These are phyloP conservation scores for Parnassius mnemosyne DNA, from an alignment of 2,888 invertebrate genomes.

Conservation along the genomic window DNA sequence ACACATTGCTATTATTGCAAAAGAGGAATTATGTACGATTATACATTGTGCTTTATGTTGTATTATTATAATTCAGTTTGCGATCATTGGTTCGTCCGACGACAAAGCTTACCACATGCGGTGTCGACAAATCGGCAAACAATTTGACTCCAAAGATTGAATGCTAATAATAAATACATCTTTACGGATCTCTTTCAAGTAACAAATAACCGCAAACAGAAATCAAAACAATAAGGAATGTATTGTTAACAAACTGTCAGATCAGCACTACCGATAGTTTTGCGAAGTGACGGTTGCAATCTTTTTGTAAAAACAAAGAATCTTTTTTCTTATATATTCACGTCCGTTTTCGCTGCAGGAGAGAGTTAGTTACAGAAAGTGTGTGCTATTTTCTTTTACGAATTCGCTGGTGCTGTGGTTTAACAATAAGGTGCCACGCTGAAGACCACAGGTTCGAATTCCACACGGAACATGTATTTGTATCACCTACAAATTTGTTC, in stretches of 20 bases:
- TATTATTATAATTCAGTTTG: too few relatives aligned
- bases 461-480: too few relatives aligned
- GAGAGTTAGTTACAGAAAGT: background rate
- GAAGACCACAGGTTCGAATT: too few relatives aligned
- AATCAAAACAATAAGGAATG: constrained; percentile 3
- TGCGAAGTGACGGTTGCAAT: background rate
- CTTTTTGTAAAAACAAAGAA: background rate
- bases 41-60: too few relatives aligned
- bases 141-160: constrained; percentile 50
- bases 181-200: constrained; percentile 35
- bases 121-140: constrained; percentile 54
- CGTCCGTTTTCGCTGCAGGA: background rate
- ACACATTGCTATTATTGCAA: too few relatives aligned
- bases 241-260: constrained; percentile 7
- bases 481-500: too few relatives aligned
- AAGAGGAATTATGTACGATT: too few relatives aligned
- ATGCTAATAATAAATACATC: constrained; percentile 38
- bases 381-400: background rate
- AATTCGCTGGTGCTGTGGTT: too few relatives aligned
- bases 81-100: background rate
- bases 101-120: constrained; percentile 44
- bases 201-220: constrained; percentile 7
- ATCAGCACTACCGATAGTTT: constrained; percentile 7
- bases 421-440: too few relatives aligned
- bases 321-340: background rate